phyloP scores from a whole-genome alignment of 2,113 vertebrate species.

The Edolisoma coerulescens region DNA sequence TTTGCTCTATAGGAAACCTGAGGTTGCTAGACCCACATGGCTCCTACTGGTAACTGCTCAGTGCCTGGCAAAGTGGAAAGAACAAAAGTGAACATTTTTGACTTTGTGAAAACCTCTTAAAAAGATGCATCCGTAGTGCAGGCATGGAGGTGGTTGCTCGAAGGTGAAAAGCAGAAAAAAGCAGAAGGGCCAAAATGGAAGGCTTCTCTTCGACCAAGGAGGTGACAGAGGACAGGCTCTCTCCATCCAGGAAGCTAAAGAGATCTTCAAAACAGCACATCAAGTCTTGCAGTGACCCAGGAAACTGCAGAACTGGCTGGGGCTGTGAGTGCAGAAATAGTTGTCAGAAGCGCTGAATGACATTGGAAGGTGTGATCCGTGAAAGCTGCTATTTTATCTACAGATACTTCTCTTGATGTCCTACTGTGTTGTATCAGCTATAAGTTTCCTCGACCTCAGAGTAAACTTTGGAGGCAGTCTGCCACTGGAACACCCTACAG shows the following conservation, averaged over 20 bases:
- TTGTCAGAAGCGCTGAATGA: rapidly evolving
- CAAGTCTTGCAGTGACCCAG: not conserved
- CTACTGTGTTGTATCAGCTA: rapidly evolving
- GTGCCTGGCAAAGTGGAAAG: not conserved
- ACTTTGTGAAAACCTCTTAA: not conserved
- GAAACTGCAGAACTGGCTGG: not conserved
- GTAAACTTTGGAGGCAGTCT: not conserved
- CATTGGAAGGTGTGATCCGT: not conserved
- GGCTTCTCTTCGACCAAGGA: not conserved
- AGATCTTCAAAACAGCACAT: not conserved
- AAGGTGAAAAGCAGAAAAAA: not conserved
- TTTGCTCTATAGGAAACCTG: slow-evolving; percentile 11
- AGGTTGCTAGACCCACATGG: not conserved
- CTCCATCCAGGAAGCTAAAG: not conserved
- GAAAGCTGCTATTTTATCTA: not conserved
- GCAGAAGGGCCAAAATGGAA: not conserved
- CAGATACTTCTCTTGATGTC: not conserved
- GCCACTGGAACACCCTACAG: not conserved
- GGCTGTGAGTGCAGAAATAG: not conserved
- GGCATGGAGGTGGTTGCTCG: not conserved
- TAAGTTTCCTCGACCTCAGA: rapidly evolving
- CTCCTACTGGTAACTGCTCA: not conserved
- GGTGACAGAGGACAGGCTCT: not conserved
- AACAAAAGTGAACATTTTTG: not conserved
- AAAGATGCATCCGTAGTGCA: not conserved